Evolutionary conservation across 2,797 vertebrate genomes (phyloP).

Genomic region (Cyclopterus lumpus): DNA sequence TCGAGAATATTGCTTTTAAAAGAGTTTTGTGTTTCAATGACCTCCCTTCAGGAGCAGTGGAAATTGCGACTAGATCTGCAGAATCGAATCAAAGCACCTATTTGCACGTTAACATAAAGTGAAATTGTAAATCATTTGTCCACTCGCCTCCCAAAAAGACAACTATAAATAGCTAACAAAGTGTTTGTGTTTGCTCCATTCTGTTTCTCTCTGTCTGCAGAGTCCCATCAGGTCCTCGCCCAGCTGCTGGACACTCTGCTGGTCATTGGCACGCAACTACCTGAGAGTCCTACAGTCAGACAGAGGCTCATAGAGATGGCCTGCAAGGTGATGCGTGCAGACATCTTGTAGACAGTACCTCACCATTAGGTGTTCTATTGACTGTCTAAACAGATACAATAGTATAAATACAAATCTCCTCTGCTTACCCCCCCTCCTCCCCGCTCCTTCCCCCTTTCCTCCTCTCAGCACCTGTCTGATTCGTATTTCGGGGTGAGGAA

Average conservation of each 20-base stretch:
- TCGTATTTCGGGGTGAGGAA: constrained; percentile 95
- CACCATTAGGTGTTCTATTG: too few species aligned
- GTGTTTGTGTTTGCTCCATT: not conserved
- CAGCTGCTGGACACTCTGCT: constrained; percentile 94
- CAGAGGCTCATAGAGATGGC: constrained; percentile 91
- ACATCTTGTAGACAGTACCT: not conserved
- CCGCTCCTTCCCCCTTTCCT: not conserved
- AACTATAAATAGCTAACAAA: not conserved
- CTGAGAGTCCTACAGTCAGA: constrained; percentile 86
- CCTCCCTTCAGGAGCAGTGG: not conserved
- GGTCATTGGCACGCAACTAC: constrained; percentile 91
- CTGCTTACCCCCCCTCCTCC: too few species aligned
- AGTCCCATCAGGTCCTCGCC: constrained; percentile 96
- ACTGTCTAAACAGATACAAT: too few species aligned
- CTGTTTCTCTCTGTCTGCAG: constrained; percentile 72
- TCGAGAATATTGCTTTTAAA: not conserved
- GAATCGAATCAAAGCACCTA: not conserved
- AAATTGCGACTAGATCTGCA: not conserved
- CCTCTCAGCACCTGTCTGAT: constrained; percentile 89
- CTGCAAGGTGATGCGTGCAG: constrained; percentile 88
- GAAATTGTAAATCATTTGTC: not conserved
- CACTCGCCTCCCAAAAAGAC: not conserved
- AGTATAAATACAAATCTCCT: too few species aligned
- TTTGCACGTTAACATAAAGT: not conserved
- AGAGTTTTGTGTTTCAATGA: not conserved